Conservation (phyloP, 2,888 invertebrate genomes). For the Acleris laterana region DNA sequence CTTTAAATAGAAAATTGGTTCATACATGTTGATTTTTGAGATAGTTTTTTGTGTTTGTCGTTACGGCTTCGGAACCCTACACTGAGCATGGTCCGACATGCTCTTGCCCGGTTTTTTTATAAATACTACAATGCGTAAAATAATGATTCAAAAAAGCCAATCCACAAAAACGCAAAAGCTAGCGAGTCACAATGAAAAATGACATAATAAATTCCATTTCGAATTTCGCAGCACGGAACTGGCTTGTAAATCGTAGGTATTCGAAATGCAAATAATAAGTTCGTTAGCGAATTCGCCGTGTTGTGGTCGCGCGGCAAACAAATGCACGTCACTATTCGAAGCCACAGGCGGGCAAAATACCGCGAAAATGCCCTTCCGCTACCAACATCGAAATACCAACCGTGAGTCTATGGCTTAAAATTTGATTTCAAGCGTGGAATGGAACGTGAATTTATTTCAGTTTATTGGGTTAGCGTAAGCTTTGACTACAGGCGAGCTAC, state of each 20-base stretch:
- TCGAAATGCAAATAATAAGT: slow-evolving; percentile 67
- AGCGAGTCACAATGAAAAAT: slow-evolving; percentile 12
- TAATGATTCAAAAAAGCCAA: slow-evolving; percentile 5
- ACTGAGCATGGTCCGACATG: too few species aligned
- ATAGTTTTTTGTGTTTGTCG: too few species aligned
- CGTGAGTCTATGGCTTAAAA: slow-evolving; percentile 40
- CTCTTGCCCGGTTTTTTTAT: too few species aligned
- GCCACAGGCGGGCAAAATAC: slow-evolving; percentile 51
- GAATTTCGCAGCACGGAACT: slow-evolving; percentile 21
- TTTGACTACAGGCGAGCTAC: slow-evolving; percentile 43
- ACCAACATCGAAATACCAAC: slow-evolving; percentile 42
- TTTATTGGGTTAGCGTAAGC: slow-evolving; percentile 50
- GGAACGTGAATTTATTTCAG: slow-evolving; percentile 47
- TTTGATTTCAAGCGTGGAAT: slow-evolving; percentile 39
- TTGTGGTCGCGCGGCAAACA: slow-evolving; percentile 58
- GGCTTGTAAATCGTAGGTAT: slow-evolving; percentile 35
- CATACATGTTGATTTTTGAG: too few species aligned
- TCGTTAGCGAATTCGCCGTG: slow-evolving; percentile 64
- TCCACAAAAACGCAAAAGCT: not conserved
- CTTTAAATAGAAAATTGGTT: too few species aligned
- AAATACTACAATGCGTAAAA: not conserved
- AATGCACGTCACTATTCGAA: slow-evolving; percentile 57
- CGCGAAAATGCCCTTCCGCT: slow-evolving; percentile 41
- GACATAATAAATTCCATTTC: slow-evolving; percentile 26
- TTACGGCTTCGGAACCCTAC: too few species aligned